Conservation (phyloP, 1,140 invertebrate species). For the Cyclina sinensis region DNA sequence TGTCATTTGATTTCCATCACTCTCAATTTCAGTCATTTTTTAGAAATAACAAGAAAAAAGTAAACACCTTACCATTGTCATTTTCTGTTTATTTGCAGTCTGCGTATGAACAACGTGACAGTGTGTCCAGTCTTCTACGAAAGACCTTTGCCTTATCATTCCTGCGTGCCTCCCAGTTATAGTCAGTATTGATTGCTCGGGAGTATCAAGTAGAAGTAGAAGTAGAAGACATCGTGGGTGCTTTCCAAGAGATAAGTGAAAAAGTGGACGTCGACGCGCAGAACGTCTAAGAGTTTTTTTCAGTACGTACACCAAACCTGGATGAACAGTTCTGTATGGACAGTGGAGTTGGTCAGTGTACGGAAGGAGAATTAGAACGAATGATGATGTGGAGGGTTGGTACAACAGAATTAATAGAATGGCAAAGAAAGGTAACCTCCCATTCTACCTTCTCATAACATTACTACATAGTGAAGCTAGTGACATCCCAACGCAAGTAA, state of each 20-base stretch:
- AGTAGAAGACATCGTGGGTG: not conserved
- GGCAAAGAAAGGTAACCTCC: not conserved
- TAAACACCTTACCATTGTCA: too few relatives aligned
- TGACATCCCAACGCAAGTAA: not conserved
- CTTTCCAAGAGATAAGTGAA: not conserved
- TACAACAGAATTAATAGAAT: not conserved
- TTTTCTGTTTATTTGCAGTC: not conserved
- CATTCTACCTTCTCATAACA: not conserved
- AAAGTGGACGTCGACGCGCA: not conserved
- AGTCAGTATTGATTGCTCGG: too few relatives aligned
- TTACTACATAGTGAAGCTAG: not conserved
- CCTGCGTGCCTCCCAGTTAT: not conserved
- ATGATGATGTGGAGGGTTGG: not conserved
- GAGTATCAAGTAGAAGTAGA: too few relatives aligned
- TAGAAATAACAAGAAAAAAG: too few relatives aligned
- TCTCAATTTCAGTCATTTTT: too few relatives aligned
- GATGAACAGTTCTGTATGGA: not conserved
- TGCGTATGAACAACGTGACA: not conserved
- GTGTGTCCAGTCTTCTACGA: not conserved
- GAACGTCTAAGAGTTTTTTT: not conserved
- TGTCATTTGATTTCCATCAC: too few relatives aligned
- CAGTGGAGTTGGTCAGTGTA: not conserved
- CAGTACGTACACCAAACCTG: not conserved
- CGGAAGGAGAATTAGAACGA: not conserved
- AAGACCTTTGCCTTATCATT: not conserved